phyloP scores from a whole-genome alignment of 1,140 invertebrate species.

The Anastrepha obliqua region DNA sequence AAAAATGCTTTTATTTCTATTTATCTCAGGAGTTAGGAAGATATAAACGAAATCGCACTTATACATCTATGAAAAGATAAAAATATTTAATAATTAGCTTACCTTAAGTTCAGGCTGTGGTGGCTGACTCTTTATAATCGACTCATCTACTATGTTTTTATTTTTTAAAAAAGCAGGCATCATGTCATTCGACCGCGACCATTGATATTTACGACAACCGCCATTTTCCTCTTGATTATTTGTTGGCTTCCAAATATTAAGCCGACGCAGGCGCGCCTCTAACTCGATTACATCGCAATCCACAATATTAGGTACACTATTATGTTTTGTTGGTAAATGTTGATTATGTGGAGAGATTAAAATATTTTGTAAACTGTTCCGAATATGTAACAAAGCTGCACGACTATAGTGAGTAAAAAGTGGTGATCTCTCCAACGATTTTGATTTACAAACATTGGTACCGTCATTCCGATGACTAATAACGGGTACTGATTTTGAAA shows the following conservation, averaged over 20 bases:
- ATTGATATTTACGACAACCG: constrained; percentile 30
- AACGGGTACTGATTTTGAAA: constrained; percentile 40
- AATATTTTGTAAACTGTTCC: constrained; percentile 64
- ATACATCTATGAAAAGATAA: not conserved
- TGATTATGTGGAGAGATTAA: constrained; percentile 55
- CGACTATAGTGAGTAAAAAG: constrained; percentile 61
- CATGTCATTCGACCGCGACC: constrained; percentile 55
- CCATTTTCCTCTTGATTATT: not conserved
- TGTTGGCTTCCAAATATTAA: constrained; percentile 65
- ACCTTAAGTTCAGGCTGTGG: constrained; percentile 70
- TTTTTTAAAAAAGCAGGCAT: constrained; percentile 56
- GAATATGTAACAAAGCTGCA: constrained; percentile 64
- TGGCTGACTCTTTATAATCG: constrained; percentile 70
- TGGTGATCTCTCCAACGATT: not conserved
- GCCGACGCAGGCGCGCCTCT: constrained; percentile 67
- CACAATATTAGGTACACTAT: constrained; percentile 66
- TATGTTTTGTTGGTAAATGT: constrained; percentile 59
- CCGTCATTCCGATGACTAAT: not conserved
- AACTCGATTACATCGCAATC: constrained; percentile 72
- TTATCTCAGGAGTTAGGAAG: too few relatives aligned
- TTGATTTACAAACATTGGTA: constrained; percentile 53
- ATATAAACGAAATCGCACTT: too few relatives aligned
- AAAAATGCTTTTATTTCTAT: too few relatives aligned
- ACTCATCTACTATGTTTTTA: constrained; percentile 64
- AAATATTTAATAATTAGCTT: constrained; percentile 51